Evolutionary conservation across 2,113 vertebrate species (phyloP), one percentile per base, ranked within the genome.

Genomic region (Oreochromis spilurus): DNA sequence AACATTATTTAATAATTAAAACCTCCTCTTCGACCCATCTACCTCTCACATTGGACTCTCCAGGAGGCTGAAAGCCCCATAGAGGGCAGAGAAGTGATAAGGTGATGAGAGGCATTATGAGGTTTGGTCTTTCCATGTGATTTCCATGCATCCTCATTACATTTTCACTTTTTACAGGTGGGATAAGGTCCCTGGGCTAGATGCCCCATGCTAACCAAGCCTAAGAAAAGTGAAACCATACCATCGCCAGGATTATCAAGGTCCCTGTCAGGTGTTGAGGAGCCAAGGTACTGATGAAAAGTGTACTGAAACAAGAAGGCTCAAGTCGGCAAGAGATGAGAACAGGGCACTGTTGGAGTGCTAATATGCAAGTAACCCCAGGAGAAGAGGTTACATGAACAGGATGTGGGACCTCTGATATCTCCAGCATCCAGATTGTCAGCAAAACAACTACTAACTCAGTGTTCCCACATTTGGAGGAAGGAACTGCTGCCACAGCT

Each of bases 231-330:
- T 2, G 29, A 62, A 34, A 62, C 9, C 58, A 0, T 34, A 34
- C 58, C 16, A 6, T 62, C 0, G 9, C 0, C 16, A 4, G 29
- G 5, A 11, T 34, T 62, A 11, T 19, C 58, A 11, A 19, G 29
- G 58, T 19, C 29, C 9, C 29, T 62, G 9, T 62, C 58, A 11
- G 16, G 29, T 1, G 9, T 36, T 62, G 29, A 62, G 29, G 29
- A 60, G 9, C 16, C 57, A 60, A 16, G 5, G 19, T 34, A 11
- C 5, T 62, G 58, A 62, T 34, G 29, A 34, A 1, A 34, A 62
- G 29, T 62, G 29, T 6, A 62, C 29, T 6, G 29, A 34, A 62
- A 62, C 58, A 62, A 62, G 58, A 62, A 19, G 9, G 16, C 0
- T 62, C 29, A 62, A 62, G 29, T 62, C 0, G 1, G 29, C 58